These are phyloP conservation scores for Adelphocoris suturalis DNA, from an alignment of 2,888 invertebrate species.

Conservation along the genomic window DNA sequence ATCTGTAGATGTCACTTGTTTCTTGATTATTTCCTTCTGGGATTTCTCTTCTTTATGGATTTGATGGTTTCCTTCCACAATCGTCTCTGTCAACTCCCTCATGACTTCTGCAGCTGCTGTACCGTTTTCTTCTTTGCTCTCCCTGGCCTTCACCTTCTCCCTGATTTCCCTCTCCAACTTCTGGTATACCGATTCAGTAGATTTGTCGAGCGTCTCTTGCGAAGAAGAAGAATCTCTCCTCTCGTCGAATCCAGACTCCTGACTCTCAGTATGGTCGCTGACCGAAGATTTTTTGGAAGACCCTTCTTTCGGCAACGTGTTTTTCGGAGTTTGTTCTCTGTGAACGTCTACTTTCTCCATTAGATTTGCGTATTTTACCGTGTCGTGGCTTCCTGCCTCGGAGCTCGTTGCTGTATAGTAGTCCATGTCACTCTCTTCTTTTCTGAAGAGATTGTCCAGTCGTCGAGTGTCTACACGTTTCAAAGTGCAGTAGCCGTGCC, in stretches of 20 bases:
- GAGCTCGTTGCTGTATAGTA: conserved; percentile 69
- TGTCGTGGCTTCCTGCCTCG: conserved; percentile 62
- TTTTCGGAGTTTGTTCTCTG: conserved; percentile 45
- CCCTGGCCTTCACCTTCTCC: conserved; percentile 24
- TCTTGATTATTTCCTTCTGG: background rate
- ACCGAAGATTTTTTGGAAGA: conserved; percentile 62
- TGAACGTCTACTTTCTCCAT: conserved; percentile 63
- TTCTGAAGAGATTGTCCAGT: background rate
- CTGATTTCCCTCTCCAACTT: conserved; percentile 30
- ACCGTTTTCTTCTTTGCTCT: conserved; percentile 46
- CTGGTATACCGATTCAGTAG: conserved; percentile 39
- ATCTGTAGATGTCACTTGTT: background rate
- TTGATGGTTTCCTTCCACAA: conserved; percentile 59
- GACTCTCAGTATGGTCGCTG: conserved; percentile 60
- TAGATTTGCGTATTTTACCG: conserved; percentile 43
- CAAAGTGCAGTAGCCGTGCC: conserved; percentile 69
- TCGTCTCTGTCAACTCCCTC: conserved; percentile 63
- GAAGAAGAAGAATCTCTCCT: conserved; percentile 63
- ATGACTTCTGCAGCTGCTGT: conserved; percentile 56
- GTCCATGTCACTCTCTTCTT: conserved; percentile 68
- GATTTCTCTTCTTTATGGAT: conserved; percentile 48
- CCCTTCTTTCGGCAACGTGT: conserved; percentile 53
- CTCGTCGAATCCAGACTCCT: conserved; percentile 70
- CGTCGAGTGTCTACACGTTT: conserved; percentile 56
- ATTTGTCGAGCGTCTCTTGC: conserved; percentile 52